These are phyloP conservation scores for Callinectes sapidus DNA, from an alignment of 2,888 invertebrate genomes.

Conservation along the genomic window DNA sequence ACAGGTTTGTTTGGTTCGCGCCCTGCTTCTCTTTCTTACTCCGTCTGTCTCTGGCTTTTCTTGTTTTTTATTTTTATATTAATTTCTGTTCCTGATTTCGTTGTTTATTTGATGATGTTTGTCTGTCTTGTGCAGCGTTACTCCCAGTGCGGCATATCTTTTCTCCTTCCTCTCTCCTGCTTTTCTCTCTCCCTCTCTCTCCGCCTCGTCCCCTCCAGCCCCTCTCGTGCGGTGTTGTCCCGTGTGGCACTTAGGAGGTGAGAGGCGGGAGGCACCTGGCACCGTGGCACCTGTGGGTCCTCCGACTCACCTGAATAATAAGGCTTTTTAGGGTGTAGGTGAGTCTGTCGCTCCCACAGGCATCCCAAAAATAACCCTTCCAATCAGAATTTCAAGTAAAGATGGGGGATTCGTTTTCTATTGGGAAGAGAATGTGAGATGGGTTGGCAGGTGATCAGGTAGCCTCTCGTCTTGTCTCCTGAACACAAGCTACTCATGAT, in stretches of 20 bases:
- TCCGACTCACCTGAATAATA: constrained; percentile 12
- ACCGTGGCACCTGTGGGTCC: neutral
- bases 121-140: constrained; percentile 50
- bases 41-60: constrained; percentile 45
- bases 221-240: constrained; percentile 39
- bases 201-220: constrained; percentile 21
- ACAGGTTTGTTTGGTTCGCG: constrained; percentile 90
- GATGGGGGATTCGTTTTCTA: neutral
- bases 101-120: constrained; percentile 24
- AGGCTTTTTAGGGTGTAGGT: constrained; percentile 7
- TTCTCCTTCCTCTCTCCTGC: constrained; percentile 28
- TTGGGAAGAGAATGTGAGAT: neutral
- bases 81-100: neutral
- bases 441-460: neutral
- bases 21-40: constrained; percentile 40
- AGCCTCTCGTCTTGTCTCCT: constrained; percentile 1
- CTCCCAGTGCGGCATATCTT: constrained; percentile 1
- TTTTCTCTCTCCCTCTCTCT: constrained; percentile 36
- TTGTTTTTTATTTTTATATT: constrained; percentile 26
- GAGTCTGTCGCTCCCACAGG: neutral
- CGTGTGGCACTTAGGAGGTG: constrained; percentile 15
- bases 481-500: neutral
- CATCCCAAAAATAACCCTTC: neutral
- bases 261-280: constrained; percentile 21
- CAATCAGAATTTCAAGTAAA: neutral